Evolutionary conservation across 2,888 invertebrate species (phyloP).

Genomic region (Melikaiella ostensackeni): DNA sequence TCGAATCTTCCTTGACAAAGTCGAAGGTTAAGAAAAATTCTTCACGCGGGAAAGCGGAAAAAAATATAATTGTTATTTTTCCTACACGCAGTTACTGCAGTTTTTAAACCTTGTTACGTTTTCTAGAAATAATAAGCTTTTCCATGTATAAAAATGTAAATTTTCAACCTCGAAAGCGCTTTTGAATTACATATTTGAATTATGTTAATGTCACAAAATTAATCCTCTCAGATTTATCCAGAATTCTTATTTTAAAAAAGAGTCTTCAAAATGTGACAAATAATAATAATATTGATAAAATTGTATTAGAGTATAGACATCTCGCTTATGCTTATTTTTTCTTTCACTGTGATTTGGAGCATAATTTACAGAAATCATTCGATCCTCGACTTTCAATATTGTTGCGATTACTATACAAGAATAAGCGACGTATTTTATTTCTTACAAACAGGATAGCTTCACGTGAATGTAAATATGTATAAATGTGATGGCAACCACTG

Average conservation of each 20-base stretch:
- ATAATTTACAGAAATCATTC: constrained; percentile 19
- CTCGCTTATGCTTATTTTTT: constrained; percentile 22
- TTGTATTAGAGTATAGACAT: not conserved
- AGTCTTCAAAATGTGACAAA: constrained; percentile 16
- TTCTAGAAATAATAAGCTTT: constrained; percentile 14
- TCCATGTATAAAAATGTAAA: constrained; percentile 24
- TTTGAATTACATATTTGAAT: constrained; percentile 15
- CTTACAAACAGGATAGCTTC: constrained; percentile 11
- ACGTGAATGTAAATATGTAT: constrained; percentile 54
- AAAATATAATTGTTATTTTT: constrained; percentile 17
- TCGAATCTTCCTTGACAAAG: not conserved
- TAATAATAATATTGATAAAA: constrained; percentile 12
- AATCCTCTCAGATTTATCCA: not conserved
- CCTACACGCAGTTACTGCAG: constrained; percentile 1
- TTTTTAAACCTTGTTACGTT: not conserved
- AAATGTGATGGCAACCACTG: constrained; percentile 52
- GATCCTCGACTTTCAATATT: constrained; percentile 17
- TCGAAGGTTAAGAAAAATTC: not conserved
- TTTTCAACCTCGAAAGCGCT: not conserved
- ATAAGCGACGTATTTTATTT: constrained; percentile 26
- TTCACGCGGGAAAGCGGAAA: not conserved
- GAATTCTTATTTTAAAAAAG: constrained; percentile 6
- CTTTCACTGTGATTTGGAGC: constrained; percentile 25
- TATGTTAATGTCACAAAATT: constrained; percentile 7
- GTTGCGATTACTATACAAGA: constrained; percentile 24